Base-by-base conservation (phyloP, 1,140 invertebrate genomes). In the Drosophila tani region DNA sequence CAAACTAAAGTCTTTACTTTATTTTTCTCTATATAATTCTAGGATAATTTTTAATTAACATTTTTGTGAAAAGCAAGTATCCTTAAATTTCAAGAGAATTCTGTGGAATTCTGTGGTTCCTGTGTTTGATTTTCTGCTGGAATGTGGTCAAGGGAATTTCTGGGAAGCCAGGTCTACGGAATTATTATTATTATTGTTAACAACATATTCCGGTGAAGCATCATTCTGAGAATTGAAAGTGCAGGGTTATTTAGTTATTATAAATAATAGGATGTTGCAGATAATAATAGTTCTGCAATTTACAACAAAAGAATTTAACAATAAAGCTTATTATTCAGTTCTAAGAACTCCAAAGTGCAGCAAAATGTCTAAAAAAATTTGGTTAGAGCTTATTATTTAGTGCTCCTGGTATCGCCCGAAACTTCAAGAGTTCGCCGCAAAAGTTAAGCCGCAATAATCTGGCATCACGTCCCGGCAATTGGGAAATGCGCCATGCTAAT, bases 401-500 rank as follows among this genome's bases (percentile, higher is more conserved):
- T 35, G 62, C 17, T 53, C n/a, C n/a, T 45, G 49, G 41, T 41
- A 66, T 29, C 58, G 29, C 2, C 27, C 19, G 50, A 3, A 38
- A 35, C 15, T 49, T 35, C 60, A 35, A 15, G 40, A 50, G 38
- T 46, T 43, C 35, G 38, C 73, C 47, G 9, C 40, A 32, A 27
- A 27, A 58, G 50, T 56, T 32, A 66, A 69, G 58, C 75, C 41
- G 66, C 78, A 63, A 59, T 82, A 88, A 87, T 87, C 66, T 84
- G 66, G 77, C 68, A 70, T 81, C 83, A 87, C 83, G 83, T 87
- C 70, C 73, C 63, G 59, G 73, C 81, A 83, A 88, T 83, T 81
- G 84, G 71, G 84, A 88, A 78, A 78, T 87, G 83, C 74, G 83
- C 60, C 83, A 88, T 81, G 84, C 83, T 87, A 87, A 87, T 87